phyloP scores from a whole-genome alignment of 64 coral and sea anemone species.

The Pocillopora verrucosa region DNA sequence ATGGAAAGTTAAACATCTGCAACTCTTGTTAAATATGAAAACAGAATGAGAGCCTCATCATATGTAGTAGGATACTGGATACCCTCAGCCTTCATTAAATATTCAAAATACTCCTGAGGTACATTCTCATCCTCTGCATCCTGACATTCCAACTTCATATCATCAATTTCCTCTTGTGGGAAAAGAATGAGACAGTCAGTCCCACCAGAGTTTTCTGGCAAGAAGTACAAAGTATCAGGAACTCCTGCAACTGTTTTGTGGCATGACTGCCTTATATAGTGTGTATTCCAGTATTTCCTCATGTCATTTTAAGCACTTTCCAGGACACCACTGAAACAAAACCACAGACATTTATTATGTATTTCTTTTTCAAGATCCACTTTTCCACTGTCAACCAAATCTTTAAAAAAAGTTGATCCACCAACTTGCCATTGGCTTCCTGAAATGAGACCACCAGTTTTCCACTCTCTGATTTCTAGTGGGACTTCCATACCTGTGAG shows the following conservation, averaged over 20 bases:
- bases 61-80: conserved; percentile 38
- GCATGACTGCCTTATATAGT: conserved; percentile 48
- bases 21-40: conserved; percentile 27
- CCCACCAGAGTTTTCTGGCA: conserved; percentile 38
- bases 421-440: conserved; percentile 52
- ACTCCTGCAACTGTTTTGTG: conserved; percentile 68
- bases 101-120: conserved; percentile 53
- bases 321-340: conserved; percentile 67
- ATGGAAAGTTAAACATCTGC: conserved; percentile 6
- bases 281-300: conserved; percentile 66
- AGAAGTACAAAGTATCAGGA: conserved; percentile 37
- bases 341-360: conserved; percentile 71
- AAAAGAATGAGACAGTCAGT: conserved; percentile 35
- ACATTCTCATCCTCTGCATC: conserved; percentile 20
- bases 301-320: conserved; percentile 57
- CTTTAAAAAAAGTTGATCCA: conserved; percentile 77
- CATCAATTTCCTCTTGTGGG: background rate
- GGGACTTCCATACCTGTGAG: conserved; percentile 41
- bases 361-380: conserved; percentile 37
- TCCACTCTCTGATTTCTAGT: conserved; percentile 47
- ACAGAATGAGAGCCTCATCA: conserved; percentile 31
- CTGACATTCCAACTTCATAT: background rate
- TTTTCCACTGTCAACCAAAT: conserved; percentile 52
- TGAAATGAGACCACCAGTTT: conserved; percentile 72
- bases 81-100: conserved; percentile 11